A percentile compares a stretch with the other conserved stretches of the same genome.
Conservation (phyloP, 2,113 vertebrate species). For the Macrotis lagotis region DNA sequence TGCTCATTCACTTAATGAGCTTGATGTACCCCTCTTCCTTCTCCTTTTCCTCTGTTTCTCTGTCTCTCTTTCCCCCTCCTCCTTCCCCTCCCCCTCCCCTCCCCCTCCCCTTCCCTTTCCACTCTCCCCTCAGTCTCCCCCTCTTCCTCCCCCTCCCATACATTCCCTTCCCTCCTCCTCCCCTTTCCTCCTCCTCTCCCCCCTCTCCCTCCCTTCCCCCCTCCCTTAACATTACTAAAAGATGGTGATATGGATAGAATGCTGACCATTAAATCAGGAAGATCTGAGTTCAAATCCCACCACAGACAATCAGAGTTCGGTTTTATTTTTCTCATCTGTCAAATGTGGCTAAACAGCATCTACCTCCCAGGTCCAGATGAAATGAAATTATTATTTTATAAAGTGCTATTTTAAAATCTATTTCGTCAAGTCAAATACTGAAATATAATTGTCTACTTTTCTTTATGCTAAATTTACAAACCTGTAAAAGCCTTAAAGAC, state of each 20-base stretch:
- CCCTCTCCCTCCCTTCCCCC: no score
- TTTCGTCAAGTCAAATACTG: background rate
- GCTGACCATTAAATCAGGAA: background rate
- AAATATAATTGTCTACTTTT: background rate
- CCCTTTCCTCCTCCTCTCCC: no score
- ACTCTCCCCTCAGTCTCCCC: no score
- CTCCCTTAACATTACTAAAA: background rate
- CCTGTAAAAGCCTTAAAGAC: background rate
- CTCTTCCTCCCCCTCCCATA: no score
- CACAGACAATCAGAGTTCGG: background rate
- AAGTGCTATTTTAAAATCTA: background rate
- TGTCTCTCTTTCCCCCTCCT: no score
- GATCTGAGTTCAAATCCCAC: background rate
- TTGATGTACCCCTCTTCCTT: background rate
- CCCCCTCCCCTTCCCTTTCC: no score
- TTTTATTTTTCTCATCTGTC: background rate
- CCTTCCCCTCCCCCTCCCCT: no score
- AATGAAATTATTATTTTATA: background rate
- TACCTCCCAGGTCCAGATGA: background rate
- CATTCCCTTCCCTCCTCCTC: no score
- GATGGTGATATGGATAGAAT: background rate
- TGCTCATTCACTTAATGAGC: no score
- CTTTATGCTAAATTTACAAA: background rate
- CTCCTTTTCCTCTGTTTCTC: no score
- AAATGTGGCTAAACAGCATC: background rate